A percentile compares a stretch with the other conserved stretches of the same genome.
Conservation (phyloP, 2,113 vertebrate genomes). For the Aleadryas rufinucha region DNA sequence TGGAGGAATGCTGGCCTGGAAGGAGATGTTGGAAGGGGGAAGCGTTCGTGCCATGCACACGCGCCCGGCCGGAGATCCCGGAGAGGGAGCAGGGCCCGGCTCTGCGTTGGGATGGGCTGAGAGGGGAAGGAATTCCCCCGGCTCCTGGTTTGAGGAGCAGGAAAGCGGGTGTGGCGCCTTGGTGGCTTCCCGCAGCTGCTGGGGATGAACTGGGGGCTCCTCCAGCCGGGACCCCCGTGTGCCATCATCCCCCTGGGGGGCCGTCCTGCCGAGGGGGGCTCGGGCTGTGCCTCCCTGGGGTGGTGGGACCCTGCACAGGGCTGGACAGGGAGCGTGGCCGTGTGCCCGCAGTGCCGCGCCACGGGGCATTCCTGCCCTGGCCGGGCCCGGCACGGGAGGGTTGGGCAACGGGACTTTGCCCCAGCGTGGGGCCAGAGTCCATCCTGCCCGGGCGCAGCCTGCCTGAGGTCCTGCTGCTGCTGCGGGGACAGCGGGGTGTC, state of each 20-base stretch:
- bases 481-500: rapidly evolving
- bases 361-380: background rate
- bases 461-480: background rate
- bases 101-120: rapidly evolving
- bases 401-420: background rate
- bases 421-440: background rate
- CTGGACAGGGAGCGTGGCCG: rapidly evolving
- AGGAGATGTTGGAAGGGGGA: background rate
- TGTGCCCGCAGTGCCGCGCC: rapidly evolving
- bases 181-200: background rate
- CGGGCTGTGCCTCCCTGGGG: rapidly evolving
- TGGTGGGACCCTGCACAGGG: background rate
- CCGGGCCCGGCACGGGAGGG: rapidly evolving
- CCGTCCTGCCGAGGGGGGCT: background rate
- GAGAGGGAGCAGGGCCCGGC: background rate
- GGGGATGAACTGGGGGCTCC: background rate
- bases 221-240: rapidly evolving
- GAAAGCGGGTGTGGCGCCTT: background rate
- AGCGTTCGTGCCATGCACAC: background rate
- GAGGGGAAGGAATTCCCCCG: rapidly evolving
- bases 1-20: conserved; percentile 16
- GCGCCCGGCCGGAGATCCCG: background rate
- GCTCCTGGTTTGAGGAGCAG: rapidly evolving
- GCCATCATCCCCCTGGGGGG: rapidly evolving
- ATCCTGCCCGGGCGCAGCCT: rapidly evolving